phyloP scores from a whole-genome alignment of 2,888 invertebrate species.

The Heliconius aoede region DNA sequence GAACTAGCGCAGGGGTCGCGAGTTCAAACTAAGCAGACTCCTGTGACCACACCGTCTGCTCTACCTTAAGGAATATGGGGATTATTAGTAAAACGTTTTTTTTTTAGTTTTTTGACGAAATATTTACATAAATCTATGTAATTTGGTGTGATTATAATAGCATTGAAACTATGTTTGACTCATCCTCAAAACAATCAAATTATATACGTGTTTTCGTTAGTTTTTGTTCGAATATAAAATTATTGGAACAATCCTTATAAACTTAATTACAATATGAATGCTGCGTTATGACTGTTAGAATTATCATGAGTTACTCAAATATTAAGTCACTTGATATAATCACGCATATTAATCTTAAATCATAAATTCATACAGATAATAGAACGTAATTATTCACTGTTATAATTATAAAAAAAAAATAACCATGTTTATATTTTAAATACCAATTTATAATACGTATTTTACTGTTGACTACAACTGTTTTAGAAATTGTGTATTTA shows the following conservation, averaged over 20 bases:
- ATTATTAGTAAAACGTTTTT: too few relatives aligned
- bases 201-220: not conserved
- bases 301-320: constrained; percentile 7
- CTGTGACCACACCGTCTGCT: constrained; percentile 63
- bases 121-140: not conserved
- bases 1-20: constrained; percentile 88
- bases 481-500: not conserved
- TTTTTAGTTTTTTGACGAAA: not conserved
- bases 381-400: not conserved
- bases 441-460: not conserved
- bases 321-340: not conserved
- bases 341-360: not conserved
- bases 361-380: too few relatives aligned
- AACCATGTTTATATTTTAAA: not conserved
- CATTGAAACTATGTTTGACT: not conserved
- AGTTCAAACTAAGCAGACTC: constrained; percentile 83
- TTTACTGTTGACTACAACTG: not conserved
- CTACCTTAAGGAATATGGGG: constrained; percentile 53
- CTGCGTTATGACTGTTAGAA: not conserved
- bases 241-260: not conserved
- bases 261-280: too few relatives aligned
- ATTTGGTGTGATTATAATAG: not conserved
- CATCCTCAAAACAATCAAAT: not conserved
- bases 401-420: not conserved
- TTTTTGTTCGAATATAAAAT: not conserved